Percentiles rank a stretch among this genome's conserved stretches.
These are phyloP conservation scores for Cyanoderma ruficeps DNA, from an alignment of 2,113 vertebrate genomes.

Conservation along the genomic window DNA sequence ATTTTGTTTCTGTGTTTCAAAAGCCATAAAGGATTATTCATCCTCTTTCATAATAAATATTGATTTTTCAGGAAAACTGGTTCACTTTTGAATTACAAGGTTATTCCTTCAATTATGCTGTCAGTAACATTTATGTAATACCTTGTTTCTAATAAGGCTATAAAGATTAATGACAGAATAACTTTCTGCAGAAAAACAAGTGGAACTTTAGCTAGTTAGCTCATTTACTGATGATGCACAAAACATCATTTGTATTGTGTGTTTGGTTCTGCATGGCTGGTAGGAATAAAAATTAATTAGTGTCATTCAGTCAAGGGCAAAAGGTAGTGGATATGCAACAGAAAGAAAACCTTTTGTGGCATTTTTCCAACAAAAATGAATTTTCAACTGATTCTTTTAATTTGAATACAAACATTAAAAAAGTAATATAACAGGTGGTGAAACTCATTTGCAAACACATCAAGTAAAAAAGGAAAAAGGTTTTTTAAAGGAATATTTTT, in stretches of 20 bases:
- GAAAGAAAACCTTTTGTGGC: not conserved
- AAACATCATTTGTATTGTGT: not conserved
- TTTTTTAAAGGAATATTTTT: not conserved
- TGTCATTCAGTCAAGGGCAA: not conserved
- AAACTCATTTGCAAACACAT: not conserved
- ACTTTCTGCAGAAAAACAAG: not conserved
- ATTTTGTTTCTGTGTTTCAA: not conserved
- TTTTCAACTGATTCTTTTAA: not conserved
- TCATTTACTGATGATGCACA: not conserved
- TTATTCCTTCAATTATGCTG: not conserved
- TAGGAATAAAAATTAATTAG: not conserved
- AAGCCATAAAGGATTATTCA: not conserved
- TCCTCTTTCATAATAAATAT: not conserved
- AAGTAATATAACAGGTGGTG: not conserved
- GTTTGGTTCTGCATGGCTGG: constrained; percentile 14
- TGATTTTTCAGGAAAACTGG: not conserved
- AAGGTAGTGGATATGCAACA: not conserved
- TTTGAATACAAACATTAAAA: not conserved
- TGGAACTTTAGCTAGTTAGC: not conserved
- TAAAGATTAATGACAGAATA: not conserved
- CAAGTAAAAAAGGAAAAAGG: not conserved
- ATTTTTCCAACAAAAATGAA: not conserved
- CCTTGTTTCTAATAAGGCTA: not conserved
- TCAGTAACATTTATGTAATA: not conserved
- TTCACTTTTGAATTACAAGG: not conserved